phyloP scores from a whole-genome alignment of 1,140 invertebrate species.

The Caerostris darwini region DNA sequence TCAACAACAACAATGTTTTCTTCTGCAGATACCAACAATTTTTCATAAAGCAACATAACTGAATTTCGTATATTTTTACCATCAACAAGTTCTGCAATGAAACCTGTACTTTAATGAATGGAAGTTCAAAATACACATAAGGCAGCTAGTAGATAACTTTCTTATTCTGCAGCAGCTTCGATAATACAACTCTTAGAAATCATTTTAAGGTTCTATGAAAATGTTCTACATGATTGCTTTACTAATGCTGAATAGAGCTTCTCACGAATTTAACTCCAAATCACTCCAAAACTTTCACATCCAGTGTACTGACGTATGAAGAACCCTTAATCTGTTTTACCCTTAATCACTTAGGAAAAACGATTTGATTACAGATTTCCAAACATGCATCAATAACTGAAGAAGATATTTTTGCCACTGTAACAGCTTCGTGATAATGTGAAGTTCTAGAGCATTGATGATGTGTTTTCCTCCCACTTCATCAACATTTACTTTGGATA shows the following conservation, averaged over 20 bases:
- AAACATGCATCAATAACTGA: not conserved
- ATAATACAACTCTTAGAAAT: conserved; percentile 23
- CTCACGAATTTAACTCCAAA: not conserved
- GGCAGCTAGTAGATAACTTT: not conserved
- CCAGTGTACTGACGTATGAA: not conserved
- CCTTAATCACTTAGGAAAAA: conserved; percentile 45
- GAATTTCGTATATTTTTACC: conserved; percentile 24
- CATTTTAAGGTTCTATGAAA: conserved; percentile 35
- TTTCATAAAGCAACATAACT: conserved; percentile 1
- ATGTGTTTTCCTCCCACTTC: not conserved
- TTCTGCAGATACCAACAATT: not conserved
- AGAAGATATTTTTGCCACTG: conserved; percentile 9
- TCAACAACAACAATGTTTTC: not conserved
- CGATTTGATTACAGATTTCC: conserved; percentile 1
- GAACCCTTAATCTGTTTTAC: not conserved
- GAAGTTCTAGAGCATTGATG: not conserved
- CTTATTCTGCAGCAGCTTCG: conserved; percentile 8
- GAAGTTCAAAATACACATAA: conserved; percentile 35
- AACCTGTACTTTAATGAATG: conserved; percentile 31
- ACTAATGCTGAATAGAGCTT: not conserved
- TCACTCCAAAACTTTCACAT: not conserved
- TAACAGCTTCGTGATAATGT: conserved; percentile 6
- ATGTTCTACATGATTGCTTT: conserved; percentile 31
- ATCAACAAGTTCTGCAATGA: conserved; percentile 33
- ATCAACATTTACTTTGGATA: conserved; percentile 26